phyloP scores from a whole-genome alignment of 2,113 vertebrate genomes.

The Lanius ludovicianus region DNA sequence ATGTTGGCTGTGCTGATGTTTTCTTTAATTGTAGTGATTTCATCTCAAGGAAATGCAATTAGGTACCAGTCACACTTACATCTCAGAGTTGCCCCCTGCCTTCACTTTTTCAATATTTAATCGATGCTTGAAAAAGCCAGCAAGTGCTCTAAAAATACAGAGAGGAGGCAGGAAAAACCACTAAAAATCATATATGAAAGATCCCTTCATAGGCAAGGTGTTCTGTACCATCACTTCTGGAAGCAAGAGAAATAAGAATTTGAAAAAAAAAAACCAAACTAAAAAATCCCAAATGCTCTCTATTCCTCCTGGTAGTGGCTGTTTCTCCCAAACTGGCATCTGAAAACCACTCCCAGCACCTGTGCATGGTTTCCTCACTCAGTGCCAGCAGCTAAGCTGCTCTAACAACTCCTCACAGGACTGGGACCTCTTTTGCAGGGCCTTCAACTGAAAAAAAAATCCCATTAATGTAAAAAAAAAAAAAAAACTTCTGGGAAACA shows the following conservation, averaged over 20 bases:
- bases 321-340: not conserved
- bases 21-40: not conserved
- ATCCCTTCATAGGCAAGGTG: not conserved
- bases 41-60: not conserved
- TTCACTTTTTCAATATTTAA: not conserved
- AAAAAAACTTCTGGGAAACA: fast-evolving
- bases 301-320: not conserved
- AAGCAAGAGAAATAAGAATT: not conserved
- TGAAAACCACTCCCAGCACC: not conserved
- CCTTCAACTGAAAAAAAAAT: not conserved
- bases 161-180: fast-evolving
- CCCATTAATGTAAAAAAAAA: not conserved
- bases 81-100: not conserved
- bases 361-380: not conserved
- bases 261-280: not conserved
- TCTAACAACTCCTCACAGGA: not conserved
- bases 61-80: not conserved
- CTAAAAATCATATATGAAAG: not conserved
- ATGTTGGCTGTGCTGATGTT: not conserved
- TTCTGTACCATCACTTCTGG: not conserved
- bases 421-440: not conserved
- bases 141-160: not conserved
- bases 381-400: not conserved
- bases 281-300: not conserved
- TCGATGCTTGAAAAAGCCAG: not conserved